Percentiles rank a stretch among this genome's conserved stretches.
phyloP scores from a whole-genome alignment of 2,113 vertebrate genomes.

The Cynocephalus volans region DNA sequence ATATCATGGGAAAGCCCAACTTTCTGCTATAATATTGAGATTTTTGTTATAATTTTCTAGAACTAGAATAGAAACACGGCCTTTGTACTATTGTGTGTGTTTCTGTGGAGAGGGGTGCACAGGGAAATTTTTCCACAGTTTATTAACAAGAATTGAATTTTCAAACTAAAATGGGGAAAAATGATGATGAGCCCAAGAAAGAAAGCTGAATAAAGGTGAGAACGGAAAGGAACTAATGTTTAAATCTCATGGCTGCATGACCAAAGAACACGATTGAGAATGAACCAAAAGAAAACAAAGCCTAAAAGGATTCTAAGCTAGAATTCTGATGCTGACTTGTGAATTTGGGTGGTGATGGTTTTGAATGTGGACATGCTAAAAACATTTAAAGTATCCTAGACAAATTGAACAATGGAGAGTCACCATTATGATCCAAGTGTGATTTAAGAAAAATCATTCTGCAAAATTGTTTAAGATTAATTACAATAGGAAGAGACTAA shows the following conservation, averaged over 20 bases:
- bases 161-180: neutral
- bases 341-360: neutral
- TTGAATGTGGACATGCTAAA: neutral
- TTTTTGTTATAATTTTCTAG: neutral
- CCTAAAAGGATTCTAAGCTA: neutral
- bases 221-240: neutral
- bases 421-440: neutral
- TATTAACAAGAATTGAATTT: slow-evolving; percentile 19
- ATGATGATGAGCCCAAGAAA: neutral
- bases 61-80: neutral
- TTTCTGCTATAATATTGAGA: neutral
- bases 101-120: neutral
- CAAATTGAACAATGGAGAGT: neutral
- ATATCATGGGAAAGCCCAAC: neutral
- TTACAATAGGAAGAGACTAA: neutral
- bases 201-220: neutral
- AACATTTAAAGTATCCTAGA: neutral
- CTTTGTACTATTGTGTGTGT: neutral
- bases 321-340: neutral
- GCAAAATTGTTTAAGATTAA: neutral
- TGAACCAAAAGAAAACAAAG: neutral
- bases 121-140: neutral
- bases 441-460: neutral
- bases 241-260: neutral
- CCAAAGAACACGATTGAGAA: neutral